Evolutionary conservation across 2,797 vertebrate species (phyloP), one percentile per base, ranked within the genome.

Genomic region (Cephalopachus bancanus): DNA sequence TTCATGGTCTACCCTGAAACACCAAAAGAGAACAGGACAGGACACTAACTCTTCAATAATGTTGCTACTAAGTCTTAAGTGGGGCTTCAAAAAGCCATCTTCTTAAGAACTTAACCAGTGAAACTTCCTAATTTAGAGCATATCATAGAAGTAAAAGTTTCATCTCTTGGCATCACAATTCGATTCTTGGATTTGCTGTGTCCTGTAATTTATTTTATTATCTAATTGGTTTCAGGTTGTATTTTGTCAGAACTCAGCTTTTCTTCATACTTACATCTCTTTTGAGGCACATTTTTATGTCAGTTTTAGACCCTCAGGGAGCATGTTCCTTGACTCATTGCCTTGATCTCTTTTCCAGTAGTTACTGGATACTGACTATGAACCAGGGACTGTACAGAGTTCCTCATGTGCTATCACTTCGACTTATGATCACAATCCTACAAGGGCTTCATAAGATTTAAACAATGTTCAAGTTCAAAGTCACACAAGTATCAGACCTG

Each of bases 11-110:
- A 93, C 22, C 37, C 78, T 12, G 55, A 86, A 55, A 83, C 20
- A 62, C 65, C 78, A 88, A 24, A 80, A 69, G 55, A 59, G 59
- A 37, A 89, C 69, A 33, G n/a, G 44, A 93, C 30, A 83, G n/a
- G 44, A 93, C 30, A 83, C 53, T 33, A 93, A 74, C 16, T 90
- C 57, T 91, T 96, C 83, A 87, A 44, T 83, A 90, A 93, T 89
- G 57, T 59, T 80, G 71, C 55, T 71, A 53, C 49, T 69, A 75
- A 91, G 87, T 89, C 64, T 79, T 93, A 84, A 88, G 44, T 1
- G 62, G 17, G 10, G 10, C 49, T 94, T 94, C 69, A 24, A 64
- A 92, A 90, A 93, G 30, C 28, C 53, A 49, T 89, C 69, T 87
- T 87, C 49, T 69, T 65, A 83, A 75, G 69, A 79, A 15, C 16